phyloP scores from a whole-genome alignment of 2,113 vertebrate species.

The Sclerurus mexicanus region DNA sequence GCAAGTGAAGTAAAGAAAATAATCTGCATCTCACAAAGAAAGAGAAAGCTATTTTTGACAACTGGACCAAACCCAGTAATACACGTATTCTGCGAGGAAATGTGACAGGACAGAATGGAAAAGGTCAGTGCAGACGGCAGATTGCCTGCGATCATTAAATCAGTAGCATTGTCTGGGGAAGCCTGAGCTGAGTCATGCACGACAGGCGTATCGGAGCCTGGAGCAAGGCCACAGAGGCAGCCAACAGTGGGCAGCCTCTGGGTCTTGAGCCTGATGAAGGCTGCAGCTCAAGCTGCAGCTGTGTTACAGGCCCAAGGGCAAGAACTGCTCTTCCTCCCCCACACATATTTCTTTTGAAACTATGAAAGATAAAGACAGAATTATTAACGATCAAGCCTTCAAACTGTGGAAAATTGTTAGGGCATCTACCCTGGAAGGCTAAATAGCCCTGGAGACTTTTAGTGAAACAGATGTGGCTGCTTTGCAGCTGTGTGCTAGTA shows the following conservation, averaged over 20 bases:
- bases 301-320: not conserved
- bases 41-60: not conserved
- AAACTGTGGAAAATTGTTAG: not conserved
- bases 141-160: not conserved
- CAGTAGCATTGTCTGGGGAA: not conserved
- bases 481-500: not conserved
- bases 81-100: not conserved
- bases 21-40: not conserved
- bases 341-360: not conserved
- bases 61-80: not conserved
- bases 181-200: not conserved
- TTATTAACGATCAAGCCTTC: not conserved
- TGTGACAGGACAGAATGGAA: not conserved
- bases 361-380: not conserved
- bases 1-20: not conserved
- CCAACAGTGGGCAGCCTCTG: not conserved
- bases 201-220: rapidly evolving
- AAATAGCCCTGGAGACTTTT: not conserved
- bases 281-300: not conserved
- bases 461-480: not conserved
- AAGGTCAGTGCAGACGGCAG: not conserved
- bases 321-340: not conserved
- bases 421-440: not conserved
- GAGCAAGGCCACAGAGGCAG: not conserved
- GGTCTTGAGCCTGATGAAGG: not conserved